phyloP scores from a whole-genome alignment of 2,888 invertebrate species.

The Podabrus alpinus region DNA sequence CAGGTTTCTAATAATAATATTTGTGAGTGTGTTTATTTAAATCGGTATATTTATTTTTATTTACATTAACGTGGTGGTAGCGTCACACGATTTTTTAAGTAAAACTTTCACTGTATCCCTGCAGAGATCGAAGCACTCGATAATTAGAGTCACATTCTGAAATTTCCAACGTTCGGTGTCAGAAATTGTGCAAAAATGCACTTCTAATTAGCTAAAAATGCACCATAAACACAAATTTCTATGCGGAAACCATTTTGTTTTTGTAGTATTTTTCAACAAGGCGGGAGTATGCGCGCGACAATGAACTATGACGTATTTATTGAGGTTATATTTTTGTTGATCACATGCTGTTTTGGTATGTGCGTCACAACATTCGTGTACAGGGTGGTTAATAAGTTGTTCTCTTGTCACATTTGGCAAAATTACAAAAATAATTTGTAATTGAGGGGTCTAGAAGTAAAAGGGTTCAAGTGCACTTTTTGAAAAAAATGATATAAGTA shows the following conservation, averaged over 20 bases:
- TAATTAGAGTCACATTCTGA: constrained; percentile 22
- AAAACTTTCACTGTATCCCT: constrained; percentile 6
- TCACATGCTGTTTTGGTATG: background rate
- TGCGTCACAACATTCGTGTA: background rate
- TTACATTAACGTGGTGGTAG: constrained; percentile 37
- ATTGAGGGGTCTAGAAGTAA: no score
- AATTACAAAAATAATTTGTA: no score
- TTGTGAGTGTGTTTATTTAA: background rate
- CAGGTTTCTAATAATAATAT: background rate
- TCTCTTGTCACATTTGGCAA: no score
- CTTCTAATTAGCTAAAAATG: constrained; percentile 46
- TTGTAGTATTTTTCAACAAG: constrained; percentile 43
- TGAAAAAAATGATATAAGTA: no score
- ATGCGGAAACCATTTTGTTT: constrained; percentile 56
- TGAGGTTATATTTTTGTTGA: background rate
- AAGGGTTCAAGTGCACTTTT: no score
- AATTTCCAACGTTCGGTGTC: constrained; percentile 16
- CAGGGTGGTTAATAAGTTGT: background rate
- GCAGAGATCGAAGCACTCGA: constrained; percentile 4
- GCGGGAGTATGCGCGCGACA: constrained; percentile 25
- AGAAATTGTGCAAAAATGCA: constrained; percentile 37
- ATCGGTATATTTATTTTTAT: constrained; percentile 31
- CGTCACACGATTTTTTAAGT: constrained; percentile 27
- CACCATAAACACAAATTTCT: constrained; percentile 50
- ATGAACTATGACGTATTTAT: background rate